These are phyloP conservation scores for Sanderia malayensis DNA, from an alignment of 30 jellyfish, hydroid and myxozoan species.

Conservation along the genomic window DNA sequence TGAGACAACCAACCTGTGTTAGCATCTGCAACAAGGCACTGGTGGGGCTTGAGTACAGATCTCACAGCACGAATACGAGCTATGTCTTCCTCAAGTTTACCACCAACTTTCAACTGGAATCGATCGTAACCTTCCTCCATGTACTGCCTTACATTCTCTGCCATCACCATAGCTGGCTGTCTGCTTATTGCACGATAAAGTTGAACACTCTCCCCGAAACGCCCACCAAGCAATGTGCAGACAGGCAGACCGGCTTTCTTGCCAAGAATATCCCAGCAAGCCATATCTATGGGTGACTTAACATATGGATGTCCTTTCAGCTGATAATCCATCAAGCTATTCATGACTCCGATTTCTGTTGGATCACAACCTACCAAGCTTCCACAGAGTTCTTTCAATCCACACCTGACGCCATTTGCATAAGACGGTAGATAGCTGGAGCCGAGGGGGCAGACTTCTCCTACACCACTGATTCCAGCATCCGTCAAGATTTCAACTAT, in stretches of 20 bases:
- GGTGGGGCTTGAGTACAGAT: conserved; percentile 35
- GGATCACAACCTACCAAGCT: conserved; percentile 46
- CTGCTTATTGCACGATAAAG: conserved; percentile 49
- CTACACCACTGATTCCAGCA: conserved; percentile 52
- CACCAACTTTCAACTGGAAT: conserved; percentile 62
- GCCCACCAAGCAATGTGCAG: conserved; percentile 51
- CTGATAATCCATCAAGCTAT: conserved; percentile 47
- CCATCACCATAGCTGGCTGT: conserved; percentile 39
- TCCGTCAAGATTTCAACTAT: conserved; percentile 36
- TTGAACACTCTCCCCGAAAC: conserved; percentile 49
- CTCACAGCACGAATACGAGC: conserved; percentile 54
- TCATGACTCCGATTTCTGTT: conserved; percentile 41
- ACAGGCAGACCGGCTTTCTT: conserved; percentile 40
- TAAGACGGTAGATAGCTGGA: conserved; percentile 57
- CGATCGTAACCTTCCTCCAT: conserved; percentile 26
- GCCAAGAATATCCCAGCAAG: conserved; percentile 62
- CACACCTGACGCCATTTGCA: conserved; percentile 60
- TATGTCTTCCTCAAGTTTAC: conserved; percentile 39
- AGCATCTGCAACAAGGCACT: conserved; percentile 56
- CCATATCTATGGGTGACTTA: conserved; percentile 63
- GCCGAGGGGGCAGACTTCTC: conserved; percentile 62
- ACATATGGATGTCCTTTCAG: conserved; percentile 62
- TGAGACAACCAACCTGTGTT: conserved; percentile 65
- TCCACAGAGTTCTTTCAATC: conserved; percentile 30
- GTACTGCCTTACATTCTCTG: conserved; percentile 34